Percentiles rank a stretch among this genome's conserved stretches.
Evolutionary conservation across 2,888 invertebrate species (phyloP).

Genomic region (Thymelicus lineola): DNA sequence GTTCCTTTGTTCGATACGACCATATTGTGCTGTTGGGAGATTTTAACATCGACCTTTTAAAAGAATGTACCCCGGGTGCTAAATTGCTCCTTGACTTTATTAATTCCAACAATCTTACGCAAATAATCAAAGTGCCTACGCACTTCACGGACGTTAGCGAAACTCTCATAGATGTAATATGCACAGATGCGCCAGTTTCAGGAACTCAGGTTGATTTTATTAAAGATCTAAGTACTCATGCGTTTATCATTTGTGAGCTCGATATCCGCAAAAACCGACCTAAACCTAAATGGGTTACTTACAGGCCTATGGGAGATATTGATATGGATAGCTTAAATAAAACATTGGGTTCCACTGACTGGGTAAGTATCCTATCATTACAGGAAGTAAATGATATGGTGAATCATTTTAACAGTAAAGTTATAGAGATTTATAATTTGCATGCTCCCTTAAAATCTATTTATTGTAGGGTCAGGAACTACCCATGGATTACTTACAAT

Average conservation of each 20-base stretch:
- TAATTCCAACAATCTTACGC: background rate
- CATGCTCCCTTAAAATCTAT: too few relatives aligned
- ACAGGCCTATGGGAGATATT: constrained; percentile 2
- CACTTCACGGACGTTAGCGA: background rate
- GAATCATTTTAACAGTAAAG: background rate
- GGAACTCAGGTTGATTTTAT: constrained; percentile 4
- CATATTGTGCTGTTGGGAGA: constrained; percentile 3
- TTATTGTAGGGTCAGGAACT: background rate
- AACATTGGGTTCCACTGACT: background rate
- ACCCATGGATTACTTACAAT: constrained; percentile 23
- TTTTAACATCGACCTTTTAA: background rate
- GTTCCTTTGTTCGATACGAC: background rate
- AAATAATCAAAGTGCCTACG: constrained; percentile 7
- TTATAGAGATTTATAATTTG: background rate
- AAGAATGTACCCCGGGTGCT: background rate
- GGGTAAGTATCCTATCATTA: background rate
- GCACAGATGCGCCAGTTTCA: constrained; percentile 2
- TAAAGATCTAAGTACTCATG: constrained; percentile 12
- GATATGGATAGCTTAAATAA: background rate
- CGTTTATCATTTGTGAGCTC: constrained; percentile 15
- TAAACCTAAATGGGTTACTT: background rate
- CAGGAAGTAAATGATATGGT: constrained; percentile 3
- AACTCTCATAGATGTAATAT: constrained; percentile 19
- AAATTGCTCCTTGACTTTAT: constrained; percentile 6
- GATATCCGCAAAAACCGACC: background rate